Percentiles rank a stretch among this genome's conserved stretches.
phyloP scores from a whole-genome alignment of 2,888 invertebrate genomes.

The Meteorus cinctellus region DNA sequence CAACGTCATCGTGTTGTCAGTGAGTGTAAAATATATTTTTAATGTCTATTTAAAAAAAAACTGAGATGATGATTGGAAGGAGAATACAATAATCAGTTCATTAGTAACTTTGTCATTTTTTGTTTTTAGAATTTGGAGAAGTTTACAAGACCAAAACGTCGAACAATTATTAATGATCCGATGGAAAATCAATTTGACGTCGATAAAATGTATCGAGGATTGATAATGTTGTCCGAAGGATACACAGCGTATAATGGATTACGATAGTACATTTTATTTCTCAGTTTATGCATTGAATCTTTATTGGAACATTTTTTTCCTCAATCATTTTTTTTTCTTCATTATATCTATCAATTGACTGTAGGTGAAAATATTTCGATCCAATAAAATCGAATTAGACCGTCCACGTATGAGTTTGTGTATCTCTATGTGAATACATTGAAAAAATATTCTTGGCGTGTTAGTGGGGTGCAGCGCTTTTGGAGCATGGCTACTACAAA shows the following conservation, averaged over 20 bases:
- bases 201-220: conserved; percentile 66
- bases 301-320: background rate
- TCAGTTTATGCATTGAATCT: conserved; percentile 36
- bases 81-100: background rate
- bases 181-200: conserved; percentile 62
- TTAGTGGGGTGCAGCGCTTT: conserved; percentile 59
- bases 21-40: conserved; percentile 47
- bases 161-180: conserved; percentile 55
- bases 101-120: conserved; percentile 37
- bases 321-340: conserved; percentile 18
- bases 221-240: conserved; percentile 66
- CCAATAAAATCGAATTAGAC: conserved; percentile 73
- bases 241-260: conserved; percentile 56
- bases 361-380: conserved; percentile 64
- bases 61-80: too few relatives aligned
- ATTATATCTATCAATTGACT: conserved; percentile 25
- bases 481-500: conserved; percentile 67
- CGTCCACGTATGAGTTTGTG: conserved; percentile 22
- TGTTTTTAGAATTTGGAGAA: conserved; percentile 55
- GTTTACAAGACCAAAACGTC: conserved; percentile 64
- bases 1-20: conserved; percentile 68
- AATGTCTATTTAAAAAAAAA: conserved; percentile 1
- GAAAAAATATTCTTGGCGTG: conserved; percentile 67
- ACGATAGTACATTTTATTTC: conserved; percentile 33
- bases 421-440: conserved; percentile 62